Base-by-base conservation (phyloP, 92 coral and sea anemone species). In the Epizoanthus fatuus region DNA sequence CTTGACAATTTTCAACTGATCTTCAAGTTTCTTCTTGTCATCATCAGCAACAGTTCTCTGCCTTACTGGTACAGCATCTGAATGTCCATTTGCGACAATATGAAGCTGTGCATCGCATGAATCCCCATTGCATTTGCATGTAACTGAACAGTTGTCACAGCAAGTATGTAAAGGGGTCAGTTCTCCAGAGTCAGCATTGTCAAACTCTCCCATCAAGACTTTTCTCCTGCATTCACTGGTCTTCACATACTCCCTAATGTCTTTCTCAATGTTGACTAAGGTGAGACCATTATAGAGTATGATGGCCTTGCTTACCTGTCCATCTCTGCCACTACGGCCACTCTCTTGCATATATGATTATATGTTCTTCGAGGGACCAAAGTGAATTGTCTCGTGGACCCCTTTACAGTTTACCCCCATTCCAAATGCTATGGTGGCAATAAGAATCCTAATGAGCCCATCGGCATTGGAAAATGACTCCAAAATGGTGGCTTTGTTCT, bases 291-390 rank as follows among this genome's bases (percentile, higher is more conserved):
- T 74, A 12, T 91, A 88, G 39, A 88, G 45, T 0, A 88, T 14
- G 58, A 55, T 85, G 7, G 91, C 91, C 2, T 86, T 70, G 73
- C 95, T 92, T 55, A 39, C 89, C 17, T 55, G n/a, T 7, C 94
- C 94, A 87, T 92, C 95, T 58, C 92, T 60, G 2, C 95, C 92
- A 32, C 92, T 88, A 40, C 95, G 35, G 4, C 98, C 95, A 69
- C 85, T 84, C 60, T 92, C 93, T 81, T 94, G 91, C 1, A 94
- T 76, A 79, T 87, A 92, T 0, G 91, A 52, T 22, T 89, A 92
- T 13, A 92, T 49, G 69, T 80, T 84, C 60, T 89, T 92, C 4
- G 93, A 71, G 57, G 92, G 94, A 0, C 98, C 92, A 94, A 94
- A 92, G 44, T 94, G 93, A 20, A 94, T 86, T 3, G 81, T 80